Conservation (phyloP, 1,140 invertebrate genomes). For the Tetramorium alpestre region DNA sequence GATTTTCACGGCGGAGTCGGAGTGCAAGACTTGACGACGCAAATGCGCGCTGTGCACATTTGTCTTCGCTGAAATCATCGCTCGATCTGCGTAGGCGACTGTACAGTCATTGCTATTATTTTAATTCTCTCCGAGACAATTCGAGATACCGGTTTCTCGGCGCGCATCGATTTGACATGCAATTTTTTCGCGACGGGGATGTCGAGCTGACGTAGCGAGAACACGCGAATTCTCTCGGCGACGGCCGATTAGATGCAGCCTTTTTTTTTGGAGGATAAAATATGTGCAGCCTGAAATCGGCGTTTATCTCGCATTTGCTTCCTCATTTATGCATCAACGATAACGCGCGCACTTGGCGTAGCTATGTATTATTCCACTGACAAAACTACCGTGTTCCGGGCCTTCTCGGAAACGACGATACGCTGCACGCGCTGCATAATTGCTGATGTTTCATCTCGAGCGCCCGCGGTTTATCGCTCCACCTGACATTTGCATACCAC, state of each 20-base stretch:
- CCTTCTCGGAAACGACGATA: constrained; percentile 1
- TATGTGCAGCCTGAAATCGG: neutral
- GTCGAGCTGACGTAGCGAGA: neutral
- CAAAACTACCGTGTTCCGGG: neutral
- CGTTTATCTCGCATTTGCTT: constrained; percentile 10
- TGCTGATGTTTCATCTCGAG: constrained; percentile 39
- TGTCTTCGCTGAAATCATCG: constrained; percentile 39
- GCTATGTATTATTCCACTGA: neutral
- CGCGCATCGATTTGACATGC: neutral
- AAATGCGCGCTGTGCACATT: constrained; percentile 13
- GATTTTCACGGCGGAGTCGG: constrained; percentile 6
- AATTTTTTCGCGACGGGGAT: neutral
- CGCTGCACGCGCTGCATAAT: constrained; percentile 19
- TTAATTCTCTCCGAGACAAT: neutral
- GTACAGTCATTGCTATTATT: constrained; percentile 2
- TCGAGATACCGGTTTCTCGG: constrained; percentile 2
- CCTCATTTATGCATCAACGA: neutral
- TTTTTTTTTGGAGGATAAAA: neutral
- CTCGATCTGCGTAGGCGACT: constrained; percentile 27
- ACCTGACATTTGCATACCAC: constrained; percentile 34
- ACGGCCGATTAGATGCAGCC: neutral
- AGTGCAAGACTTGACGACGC: neutral
- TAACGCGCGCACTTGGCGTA: neutral
- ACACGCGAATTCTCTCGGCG: neutral
- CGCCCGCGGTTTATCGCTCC: constrained; percentile 1